These are phyloP conservation scores for Uloborus diversus DNA, from an alignment of 1,140 invertebrate genomes.

Conservation along the genomic window DNA sequence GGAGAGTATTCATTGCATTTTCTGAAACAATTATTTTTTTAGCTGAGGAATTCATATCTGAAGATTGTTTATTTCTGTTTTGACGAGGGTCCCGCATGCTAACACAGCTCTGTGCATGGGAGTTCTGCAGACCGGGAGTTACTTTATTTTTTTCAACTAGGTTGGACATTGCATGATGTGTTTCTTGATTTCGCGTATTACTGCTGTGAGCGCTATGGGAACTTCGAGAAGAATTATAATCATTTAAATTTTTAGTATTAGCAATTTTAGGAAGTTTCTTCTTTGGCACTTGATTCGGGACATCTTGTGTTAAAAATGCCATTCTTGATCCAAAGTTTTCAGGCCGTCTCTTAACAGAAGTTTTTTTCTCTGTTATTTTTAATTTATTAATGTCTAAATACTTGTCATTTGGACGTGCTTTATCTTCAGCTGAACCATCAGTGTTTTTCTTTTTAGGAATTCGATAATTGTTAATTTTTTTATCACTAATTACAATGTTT, in stretches of 20 bases:
- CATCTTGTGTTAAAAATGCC: background rate
- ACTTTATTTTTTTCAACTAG: background rate
- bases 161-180: background rate
- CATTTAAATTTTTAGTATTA: background rate
- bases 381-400: background rate
- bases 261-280: background rate
- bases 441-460: background rate
- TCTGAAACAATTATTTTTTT: background rate
- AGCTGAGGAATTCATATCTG: background rate
- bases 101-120: too few species aligned
- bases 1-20: too few species aligned
- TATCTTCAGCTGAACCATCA: background rate
- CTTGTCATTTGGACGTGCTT: background rate
- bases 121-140: background rate
- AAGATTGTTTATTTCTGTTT: too few species aligned
- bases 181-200: background rate
- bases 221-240: background rate
- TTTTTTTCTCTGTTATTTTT: background rate
- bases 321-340: background rate
- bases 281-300: background rate
- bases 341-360: background rate
- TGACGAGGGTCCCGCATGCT: too few species aligned
- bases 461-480: background rate
- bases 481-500: background rate
- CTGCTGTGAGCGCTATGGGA: background rate